Evolutionary conservation across 2,888 invertebrate species (phyloP), one percentile per base, ranked within the genome.

Genomic region (Caenorhabditis sulstoni): DNA sequence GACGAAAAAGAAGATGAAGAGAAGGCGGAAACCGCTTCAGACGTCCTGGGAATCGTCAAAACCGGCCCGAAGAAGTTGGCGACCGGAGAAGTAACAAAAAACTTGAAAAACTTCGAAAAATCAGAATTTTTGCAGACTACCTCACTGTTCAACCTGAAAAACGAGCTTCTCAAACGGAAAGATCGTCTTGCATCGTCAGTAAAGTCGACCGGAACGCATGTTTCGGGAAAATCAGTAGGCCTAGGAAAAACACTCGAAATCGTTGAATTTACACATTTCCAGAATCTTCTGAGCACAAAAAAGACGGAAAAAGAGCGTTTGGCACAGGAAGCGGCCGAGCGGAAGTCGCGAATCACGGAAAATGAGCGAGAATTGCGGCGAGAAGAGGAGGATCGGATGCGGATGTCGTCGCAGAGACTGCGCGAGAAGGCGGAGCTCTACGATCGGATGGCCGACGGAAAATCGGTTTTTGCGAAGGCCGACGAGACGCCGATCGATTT

Each of bases 401-500:
- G 16, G 20, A 23, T 14, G 3, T 49, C 61, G 7, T 37, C 57
- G 8, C 45, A 75, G 53, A 71, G 62, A 29, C 44, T 82, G 18
- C 35, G 82, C 57, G 85, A 88, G 53, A 88, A 88, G 55, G 64
- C 85, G 8, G 74, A 68, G 14, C 71, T 86, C 5, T 88, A 88
- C 55, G 88, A 88, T 11, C 55, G 79, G 53, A 67, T 87, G 75
- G 66, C 71, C 12, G 78, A 77, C 1, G 87, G 87, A 22, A 79
- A 81, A 22, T 70, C 79, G 3, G 67, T 82, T 12, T 67, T 81
- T 18, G 57, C 71, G 5, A 68, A 82, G 50, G 70, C 75, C 11
- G 87, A 87, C 57, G 80, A 87, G 3, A 75, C 80, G 4, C 67
- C 79, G 7, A 81, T 87, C 35, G 87, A 87, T 18, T 87, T 78